A percentile compares a stretch with the other conserved stretches of the same genome.
Conservation (phyloP, 2,113 vertebrate genomes). For the Amphiprion ocellaris region DNA sequence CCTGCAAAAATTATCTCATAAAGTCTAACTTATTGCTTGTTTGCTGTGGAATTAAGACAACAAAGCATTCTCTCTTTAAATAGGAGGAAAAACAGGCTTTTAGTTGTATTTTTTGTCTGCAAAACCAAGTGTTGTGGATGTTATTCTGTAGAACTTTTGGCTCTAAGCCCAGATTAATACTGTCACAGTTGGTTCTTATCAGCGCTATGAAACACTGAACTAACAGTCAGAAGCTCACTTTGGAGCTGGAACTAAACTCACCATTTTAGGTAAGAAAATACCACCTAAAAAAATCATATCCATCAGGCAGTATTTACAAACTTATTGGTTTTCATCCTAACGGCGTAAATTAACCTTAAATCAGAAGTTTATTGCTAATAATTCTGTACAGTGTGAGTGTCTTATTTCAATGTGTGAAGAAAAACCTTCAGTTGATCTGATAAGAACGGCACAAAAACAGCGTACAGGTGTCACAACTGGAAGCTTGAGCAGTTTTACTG, state of each 20-base stretch:
- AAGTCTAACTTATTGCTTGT: no score
- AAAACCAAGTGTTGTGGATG: neutral
- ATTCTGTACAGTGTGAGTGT: no score
- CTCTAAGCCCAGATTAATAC: constrained; percentile 26
- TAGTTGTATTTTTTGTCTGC: neutral
- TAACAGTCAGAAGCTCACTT: constrained; percentile 51
- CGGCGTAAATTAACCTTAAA: neutral
- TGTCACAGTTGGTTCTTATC: constrained; percentile 38
- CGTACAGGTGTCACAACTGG: neutral
- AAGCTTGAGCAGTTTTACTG: constrained; percentile 68
- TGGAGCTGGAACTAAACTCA: constrained; percentile 69
- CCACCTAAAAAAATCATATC: no score
- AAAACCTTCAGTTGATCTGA: neutral
- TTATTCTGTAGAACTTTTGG: constrained; percentile 16
- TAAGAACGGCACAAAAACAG: neutral
- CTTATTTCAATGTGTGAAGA: no score
- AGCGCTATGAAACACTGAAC: constrained; percentile 32
- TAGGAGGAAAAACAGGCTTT: no score
- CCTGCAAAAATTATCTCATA: no score
- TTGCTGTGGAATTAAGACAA: no score
- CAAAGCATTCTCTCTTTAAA: no score
- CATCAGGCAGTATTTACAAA: no score
- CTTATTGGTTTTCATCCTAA: no score
- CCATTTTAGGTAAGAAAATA: constrained; percentile 24
- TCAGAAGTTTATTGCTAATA: neutral